Percentiles rank a stretch among this genome's conserved stretches.
phyloP scores from a whole-genome alignment of 2,888 invertebrate genomes.

The Peribatodes rhomboidaria region DNA sequence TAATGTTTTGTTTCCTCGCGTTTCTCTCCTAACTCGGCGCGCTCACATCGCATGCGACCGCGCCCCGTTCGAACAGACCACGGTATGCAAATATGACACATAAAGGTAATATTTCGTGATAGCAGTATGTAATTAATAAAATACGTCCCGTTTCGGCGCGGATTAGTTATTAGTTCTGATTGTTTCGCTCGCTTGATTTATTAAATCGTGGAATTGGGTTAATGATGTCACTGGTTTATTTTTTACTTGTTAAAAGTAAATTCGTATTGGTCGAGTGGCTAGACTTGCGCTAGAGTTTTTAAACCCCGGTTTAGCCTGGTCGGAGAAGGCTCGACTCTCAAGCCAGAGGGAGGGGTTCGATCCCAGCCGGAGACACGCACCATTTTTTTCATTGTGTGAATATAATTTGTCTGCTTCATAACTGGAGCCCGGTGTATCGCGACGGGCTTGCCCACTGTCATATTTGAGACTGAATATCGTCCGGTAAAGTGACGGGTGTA shows the following conservation, averaged over 20 bases:
- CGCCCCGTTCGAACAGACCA: slow-evolving; percentile 77
- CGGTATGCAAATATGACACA: slow-evolving; percentile 85
- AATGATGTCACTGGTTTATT: slow-evolving; percentile 10
- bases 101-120: slow-evolving; percentile 85
- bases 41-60: slow-evolving; percentile 69
- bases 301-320: too few species aligned
- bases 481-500: too few species aligned
- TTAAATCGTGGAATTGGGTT: slow-evolving; percentile 38
- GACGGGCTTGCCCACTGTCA: too few species aligned
- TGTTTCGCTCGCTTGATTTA: slow-evolving; percentile 71
- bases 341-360: too few species aligned
- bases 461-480: too few species aligned
- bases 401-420: too few species aligned
- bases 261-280: too few species aligned
- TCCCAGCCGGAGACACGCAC: too few species aligned
- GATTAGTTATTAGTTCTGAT: slow-evolving; percentile 67
- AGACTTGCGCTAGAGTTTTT: too few species aligned
- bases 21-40: slow-evolving; percentile 39
- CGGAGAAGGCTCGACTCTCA: too few species aligned
- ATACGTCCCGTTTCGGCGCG: slow-evolving; percentile 76
- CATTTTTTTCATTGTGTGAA: too few species aligned
- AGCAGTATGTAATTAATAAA: slow-evolving; percentile 83
- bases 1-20: not conserved
- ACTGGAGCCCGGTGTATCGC: too few species aligned
- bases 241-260: not conserved